Percentiles rank a stretch among this genome's conserved stretches.
These are phyloP conservation scores for Epinephelus malabaricus DNA, from an alignment of 2,797 vertebrate species.

Conservation along the genomic window DNA sequence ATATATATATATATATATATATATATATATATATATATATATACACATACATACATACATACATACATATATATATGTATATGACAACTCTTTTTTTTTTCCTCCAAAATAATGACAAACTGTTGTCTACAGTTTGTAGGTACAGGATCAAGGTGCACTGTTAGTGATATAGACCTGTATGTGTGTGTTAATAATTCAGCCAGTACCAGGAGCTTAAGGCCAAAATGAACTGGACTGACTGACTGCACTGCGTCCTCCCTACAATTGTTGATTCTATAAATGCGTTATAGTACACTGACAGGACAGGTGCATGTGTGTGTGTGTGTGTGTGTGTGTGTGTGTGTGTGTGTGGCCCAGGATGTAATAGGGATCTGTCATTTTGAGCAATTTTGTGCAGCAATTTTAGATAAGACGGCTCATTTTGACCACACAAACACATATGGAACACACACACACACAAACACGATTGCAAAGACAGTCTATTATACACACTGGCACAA, in stretches of 20 bases:
- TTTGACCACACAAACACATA: conserved; percentile 19
- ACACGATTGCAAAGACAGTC: neutral
- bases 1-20: no score
- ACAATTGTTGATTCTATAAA: conserved; percentile 19
- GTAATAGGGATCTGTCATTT: conserved; percentile 26
- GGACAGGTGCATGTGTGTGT: neutral
- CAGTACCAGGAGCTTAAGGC: neutral
- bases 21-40: no score
- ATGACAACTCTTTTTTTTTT: neutral
- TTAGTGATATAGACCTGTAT: neutral
- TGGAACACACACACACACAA: neutral
- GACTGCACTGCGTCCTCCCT: neutral
- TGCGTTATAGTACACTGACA: neutral
- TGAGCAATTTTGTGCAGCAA: conserved; percentile 39
- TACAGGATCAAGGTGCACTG: neutral
- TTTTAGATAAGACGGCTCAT: conserved; percentile 42
- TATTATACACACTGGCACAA: neutral
- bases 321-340: neutral
- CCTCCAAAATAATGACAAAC: neutral
- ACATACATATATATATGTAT: no score
- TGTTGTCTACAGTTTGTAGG: neutral
- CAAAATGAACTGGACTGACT: conserved; percentile 19
- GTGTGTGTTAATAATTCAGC: neutral
- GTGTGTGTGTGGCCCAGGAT: neutral
- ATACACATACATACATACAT: no score